Evolutionary conservation across 2,797 vertebrate genomes (phyloP).

Genomic region (Bradypus variegatus): DNA sequence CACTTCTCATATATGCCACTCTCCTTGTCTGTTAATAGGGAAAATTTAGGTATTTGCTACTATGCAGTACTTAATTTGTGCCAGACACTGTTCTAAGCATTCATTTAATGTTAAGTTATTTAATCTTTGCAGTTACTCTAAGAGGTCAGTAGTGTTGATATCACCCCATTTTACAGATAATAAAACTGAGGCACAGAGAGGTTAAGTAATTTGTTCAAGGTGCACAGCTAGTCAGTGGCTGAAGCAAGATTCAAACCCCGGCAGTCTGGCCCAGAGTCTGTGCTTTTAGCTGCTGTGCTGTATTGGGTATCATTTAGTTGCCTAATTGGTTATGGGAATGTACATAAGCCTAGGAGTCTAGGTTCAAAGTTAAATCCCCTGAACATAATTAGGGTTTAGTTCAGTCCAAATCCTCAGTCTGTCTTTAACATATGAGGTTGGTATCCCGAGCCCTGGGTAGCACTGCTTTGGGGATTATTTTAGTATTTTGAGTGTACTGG

Average conservation of each 20-base stretch:
- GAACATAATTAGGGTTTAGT: background rate
- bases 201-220: background rate
- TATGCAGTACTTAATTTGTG: background rate
- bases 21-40: background rate
- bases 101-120: background rate
- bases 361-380: background rate
- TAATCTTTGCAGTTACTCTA: background rate
- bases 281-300: background rate
- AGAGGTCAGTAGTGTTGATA: background rate
- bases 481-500: background rate
- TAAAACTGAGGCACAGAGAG: slow-evolving; percentile 7
- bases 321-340: background rate
- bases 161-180: background rate
- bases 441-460: background rate
- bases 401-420: background rate
- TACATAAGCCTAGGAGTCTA: background rate
- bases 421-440: background rate
- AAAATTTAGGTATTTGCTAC: background rate
- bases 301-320: background rate
- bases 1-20: background rate
- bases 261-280: background rate
- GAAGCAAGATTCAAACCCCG: background rate
- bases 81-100: background rate
- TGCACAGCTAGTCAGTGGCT: background rate
- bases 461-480: background rate